Evolutionary conservation across 2,113 vertebrate species (phyloP), one percentile per base, ranked within the genome.

Genomic region (Paraplagusia blochii): DNA sequence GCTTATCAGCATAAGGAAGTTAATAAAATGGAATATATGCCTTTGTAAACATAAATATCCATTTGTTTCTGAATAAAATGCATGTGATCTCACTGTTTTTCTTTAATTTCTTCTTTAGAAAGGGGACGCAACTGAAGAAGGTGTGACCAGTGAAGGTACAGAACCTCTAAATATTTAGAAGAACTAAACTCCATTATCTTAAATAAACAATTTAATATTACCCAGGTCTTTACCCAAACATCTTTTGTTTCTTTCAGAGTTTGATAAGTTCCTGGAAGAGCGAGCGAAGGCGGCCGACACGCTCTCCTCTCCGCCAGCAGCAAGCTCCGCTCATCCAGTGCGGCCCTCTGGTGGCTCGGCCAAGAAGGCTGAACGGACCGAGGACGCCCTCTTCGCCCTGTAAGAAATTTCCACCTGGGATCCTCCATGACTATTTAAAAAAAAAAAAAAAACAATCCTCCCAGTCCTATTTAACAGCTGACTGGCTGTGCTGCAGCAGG

Each of bases 71-170:
- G 22, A 9, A 9, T 9, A 16, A 22, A 38, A 10, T 42, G 16
- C 42, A 44, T 46, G 29, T 29, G 22, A 29, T 42, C 53, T 59
- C 9, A n/a, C 44, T 1, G 7, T 12, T 48, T 62, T 72, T n/a
- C n/a, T 39, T 29, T 50, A 49, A 29, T 29, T 29, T 69, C 83
- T 69, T 76, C 79, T 84, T 64, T 88, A 99, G 97, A 97, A 95
- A 87, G 97, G 96, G 13, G 95, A 97, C 0, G 88, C 92, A 7
- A 72, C 84, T 47, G 96, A 99, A 67, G 96, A 98, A 86, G 97
- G 97, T 1, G 96, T 98, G 72, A 98, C 94, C 5, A 99, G 95
- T 57, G 96, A 98, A 97, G 97, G 96, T 98, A 94, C 16, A 73
- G 18, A 17, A 29, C 22, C 22, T 29, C 7, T 57, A 50, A 42